phyloP scores from a whole-genome alignment of 1,140 invertebrate genomes.

The Gryon sp. region DNA sequence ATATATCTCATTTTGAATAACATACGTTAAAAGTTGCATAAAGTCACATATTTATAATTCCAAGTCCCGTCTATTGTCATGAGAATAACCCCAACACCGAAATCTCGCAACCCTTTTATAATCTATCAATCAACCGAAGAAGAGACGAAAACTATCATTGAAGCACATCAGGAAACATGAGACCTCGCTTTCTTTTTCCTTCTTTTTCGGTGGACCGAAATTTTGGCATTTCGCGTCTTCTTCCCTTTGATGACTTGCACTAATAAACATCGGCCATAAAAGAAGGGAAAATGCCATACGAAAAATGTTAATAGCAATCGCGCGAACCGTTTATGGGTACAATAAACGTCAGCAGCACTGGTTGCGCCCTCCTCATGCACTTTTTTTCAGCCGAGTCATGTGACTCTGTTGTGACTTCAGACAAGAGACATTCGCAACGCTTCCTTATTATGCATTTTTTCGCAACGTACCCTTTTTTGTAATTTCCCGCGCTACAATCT shows the following conservation, averaged over 20 bases:
- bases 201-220: conserved; percentile 49
- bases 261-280: conserved; percentile 64
- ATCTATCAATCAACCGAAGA: conserved; percentile 65
- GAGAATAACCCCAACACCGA: conserved; percentile 16
- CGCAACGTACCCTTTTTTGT: conserved; percentile 53
- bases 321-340: conserved; percentile 63
- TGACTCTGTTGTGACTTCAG: conserved; percentile 28
- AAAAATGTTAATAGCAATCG: conserved; percentile 65
- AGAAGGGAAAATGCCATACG: conserved; percentile 62
- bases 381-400: conserved; percentile 65
- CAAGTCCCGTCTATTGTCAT: conserved; percentile 40
- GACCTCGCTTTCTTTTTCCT: conserved; percentile 50
- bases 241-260: conserved; percentile 66
- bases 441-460: conserved; percentile 66
- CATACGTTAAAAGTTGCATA: conserved; percentile 50
- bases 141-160: conserved; percentile 53
- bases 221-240: conserved; percentile 62
- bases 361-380: conserved; percentile 42
- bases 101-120: conserved; percentile 62
- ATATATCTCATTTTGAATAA: conserved; percentile 34
- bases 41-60: conserved; percentile 48
- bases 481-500: conserved; percentile 59
- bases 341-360: conserved; percentile 66
- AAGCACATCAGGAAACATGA: conserved; percentile 57
- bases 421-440: conserved; percentile 33